Base-by-base conservation (phyloP, 2,888 invertebrate species). In the Drosophila monieri region DNA sequence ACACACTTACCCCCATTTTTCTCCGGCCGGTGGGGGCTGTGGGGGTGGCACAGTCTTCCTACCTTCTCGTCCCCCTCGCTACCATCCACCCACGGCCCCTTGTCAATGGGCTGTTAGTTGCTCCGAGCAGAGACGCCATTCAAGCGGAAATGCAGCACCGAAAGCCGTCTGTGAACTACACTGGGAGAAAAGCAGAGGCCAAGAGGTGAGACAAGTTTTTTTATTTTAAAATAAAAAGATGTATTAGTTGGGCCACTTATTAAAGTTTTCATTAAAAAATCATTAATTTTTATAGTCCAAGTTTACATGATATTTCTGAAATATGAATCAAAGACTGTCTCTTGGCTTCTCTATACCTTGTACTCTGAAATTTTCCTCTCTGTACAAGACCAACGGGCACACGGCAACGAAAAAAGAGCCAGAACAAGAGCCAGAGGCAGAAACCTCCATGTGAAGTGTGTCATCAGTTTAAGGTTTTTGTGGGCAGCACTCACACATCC, bases 381-480 rank as follows among this genome's bases (percentile, higher is more conserved):
- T 30, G 60, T 32, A 47, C 0, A 0, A 32, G 39, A 46, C 44
- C 48, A 57, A 52, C 48, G 43, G 55, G 54, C 54, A 53, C 46
- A 59, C 49, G 59, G 48, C 43, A 53, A 21, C 57, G 57, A 56
- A 70, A 54, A 69, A 54, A 59, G 44, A 48, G 23, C 44, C 44
- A 54, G 53, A 59, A 44, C 55, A 60, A 73, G 70, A 37, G 69
- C 84, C 77, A 52, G 64, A 77, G 86, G 84, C 80, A 76, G 76
- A 76, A 73, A 74, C 76, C 74, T 78, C 76, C 74, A 85, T 80
- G 78, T 86, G 79, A 87, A 88, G 87, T 89, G 84, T 88, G 89
- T 81, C 87, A 88, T 88, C 89, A 78, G 81, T 88, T 89, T 81
- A 81, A 80, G 81, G 81, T 81, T 81, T 83, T 83, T 83, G 81